Conservation (phyloP, 2,113 vertebrate genomes). For the Mungos mungo region DNA sequence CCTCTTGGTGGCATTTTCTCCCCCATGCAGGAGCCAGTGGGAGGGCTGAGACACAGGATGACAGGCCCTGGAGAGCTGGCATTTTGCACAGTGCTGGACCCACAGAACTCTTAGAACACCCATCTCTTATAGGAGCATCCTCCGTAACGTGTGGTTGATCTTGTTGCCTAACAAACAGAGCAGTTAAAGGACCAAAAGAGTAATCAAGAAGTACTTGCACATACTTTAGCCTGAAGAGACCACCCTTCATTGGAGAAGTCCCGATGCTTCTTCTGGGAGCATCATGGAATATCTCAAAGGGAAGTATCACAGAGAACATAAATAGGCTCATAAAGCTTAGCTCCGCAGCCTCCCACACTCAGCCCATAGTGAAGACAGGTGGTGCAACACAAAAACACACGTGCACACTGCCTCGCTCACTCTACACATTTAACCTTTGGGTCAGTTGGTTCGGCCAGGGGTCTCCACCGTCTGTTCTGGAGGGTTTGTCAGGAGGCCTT, state of each 20-base stretch:
- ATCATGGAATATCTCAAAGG: not conserved
- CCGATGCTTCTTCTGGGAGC: not conserved
- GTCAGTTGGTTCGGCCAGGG: not conserved
- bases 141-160: no score
- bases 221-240: not conserved
- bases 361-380: not conserved
- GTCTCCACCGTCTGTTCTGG: no score
- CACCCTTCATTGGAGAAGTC: not conserved
- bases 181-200: not conserved
- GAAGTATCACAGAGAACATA: not conserved
- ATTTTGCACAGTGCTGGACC: not conserved
- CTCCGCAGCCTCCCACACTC: fast-evolving
- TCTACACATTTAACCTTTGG: fast-evolving
- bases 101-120: not conserved
- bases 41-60: not conserved
- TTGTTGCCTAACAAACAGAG: not conserved
- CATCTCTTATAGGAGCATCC: not conserved
- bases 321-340: not conserved
- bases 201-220: not conserved
- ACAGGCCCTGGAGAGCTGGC: not conserved
- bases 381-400: not conserved
- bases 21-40: not conserved
- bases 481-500: not conserved
- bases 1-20: not conserved
- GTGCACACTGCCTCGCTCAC: fast-evolving